Base-by-base conservation (phyloP, 2,113 vertebrate genomes). In the Trichomycterus rosablanca region DNA sequence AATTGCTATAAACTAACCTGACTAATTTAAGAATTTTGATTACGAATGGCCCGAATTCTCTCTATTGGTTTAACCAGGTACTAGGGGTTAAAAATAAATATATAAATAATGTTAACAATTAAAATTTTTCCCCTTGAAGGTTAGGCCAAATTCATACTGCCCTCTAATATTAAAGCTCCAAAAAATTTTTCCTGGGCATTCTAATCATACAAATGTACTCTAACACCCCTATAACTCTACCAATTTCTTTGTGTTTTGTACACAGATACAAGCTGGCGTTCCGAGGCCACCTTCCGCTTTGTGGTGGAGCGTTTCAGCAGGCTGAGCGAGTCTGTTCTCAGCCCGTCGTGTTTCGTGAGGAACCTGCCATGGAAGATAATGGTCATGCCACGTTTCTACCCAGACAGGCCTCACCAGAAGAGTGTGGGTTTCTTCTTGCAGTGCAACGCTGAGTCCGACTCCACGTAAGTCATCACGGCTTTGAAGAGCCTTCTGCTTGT, bases 291-390 rank as follows among this genome's bases (percentile, higher is more conserved):
- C 0, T 99, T 98, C 86, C 94, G 93, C 78, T 99, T 95, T 60
- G 93, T 94, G 42, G 96, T 97, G 0, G 96, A 99, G 71, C 93
- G 94, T 71, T 98, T 98, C 85, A 97, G 94, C 78, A 90, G 94
- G 71, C 82, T 99, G 75, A 96, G 91, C 2, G 96, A 99, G 81
- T 98, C 95, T 7, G 93, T 99, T 68, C 93, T 99, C 77, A 97
- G 96, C 77, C 93, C 95, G 20, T 92, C 96, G 35, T 99, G 94
- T 85, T 99, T 97, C 53, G 93, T 99, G 19, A 88, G 95, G 59
- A 99, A 99, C 78, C 88, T 99, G 60, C 95, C 96, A 0, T 99
- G 95, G 95, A 99, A 99, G 89, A 99, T 99, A 70, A 99, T 99
- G 95, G 96, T 99, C 74, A 99, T 99, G 95, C 96, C 96, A 0